Evolutionary conservation across 2,888 invertebrate species (phyloP).

Genomic region (Byasa hedistus): DNA sequence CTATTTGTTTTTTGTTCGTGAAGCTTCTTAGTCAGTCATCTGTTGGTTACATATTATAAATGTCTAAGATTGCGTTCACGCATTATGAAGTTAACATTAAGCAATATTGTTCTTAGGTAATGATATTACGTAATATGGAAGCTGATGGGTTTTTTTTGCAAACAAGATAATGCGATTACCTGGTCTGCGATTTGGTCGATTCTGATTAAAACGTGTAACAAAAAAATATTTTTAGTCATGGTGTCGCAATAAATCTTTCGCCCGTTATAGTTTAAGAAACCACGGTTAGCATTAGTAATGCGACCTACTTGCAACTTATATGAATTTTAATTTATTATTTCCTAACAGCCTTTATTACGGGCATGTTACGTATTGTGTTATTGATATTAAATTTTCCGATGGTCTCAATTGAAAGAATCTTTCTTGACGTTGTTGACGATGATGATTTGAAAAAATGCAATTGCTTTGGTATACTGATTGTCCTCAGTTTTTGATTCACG

Average conservation of each 20-base stretch:
- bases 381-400: constrained; percentile 14
- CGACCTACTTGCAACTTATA: constrained; percentile 22
- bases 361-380: constrained; percentile 14
- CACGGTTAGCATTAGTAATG: constrained; percentile 14
- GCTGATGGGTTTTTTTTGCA: constrained; percentile 6
- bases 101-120: constrained; percentile 18
- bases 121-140: constrained; percentile 15
- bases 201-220: background rate
- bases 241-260: background rate
- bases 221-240: background rate
- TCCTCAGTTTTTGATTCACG: no score
- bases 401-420: constrained; percentile 4
- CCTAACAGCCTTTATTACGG: constrained; percentile 6
- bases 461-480: no score
- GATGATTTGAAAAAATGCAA: no score
- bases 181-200: background rate
- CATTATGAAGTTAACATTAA: constrained; percentile 8
- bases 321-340: constrained; percentile 29
- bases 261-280: background rate
- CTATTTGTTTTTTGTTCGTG: no score
- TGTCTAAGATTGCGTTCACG: constrained; percentile 3
- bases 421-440: no score
- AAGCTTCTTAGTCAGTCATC: no score
- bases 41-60: background rate
- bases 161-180: background rate